Base-by-base conservation (phyloP, 2,113 vertebrate genomes). In the Mobula birostris region DNA sequence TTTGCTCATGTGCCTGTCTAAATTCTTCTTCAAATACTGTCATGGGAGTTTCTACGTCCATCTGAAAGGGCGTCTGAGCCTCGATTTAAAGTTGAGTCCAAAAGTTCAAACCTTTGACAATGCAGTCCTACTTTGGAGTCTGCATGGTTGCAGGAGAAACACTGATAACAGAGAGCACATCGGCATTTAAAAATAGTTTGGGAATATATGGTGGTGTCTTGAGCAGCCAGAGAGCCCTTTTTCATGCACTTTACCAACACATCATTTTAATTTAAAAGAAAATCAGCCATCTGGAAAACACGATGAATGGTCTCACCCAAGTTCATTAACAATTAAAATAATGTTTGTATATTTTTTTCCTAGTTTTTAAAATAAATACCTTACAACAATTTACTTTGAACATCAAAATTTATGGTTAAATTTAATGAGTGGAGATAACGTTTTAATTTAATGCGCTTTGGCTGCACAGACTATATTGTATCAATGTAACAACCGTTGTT, bases 381-480 rank as follows among this genome's bases (percentile, higher is more conserved):
- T 90, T 66, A 32, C 7, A 66, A 32, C 61, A 32, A 66, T 90
- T 90, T 66, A 66, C 85, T 90, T 90, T 90, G 85, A 90, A 90
- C 85, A 68, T n/a, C 58, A 66, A 19, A 12, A n/a, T 63, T 63
- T 63, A 63, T 63, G 58, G 29, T n/a, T 61, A 63, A 63, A n/a
- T 14, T 32, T 90, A 68, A 90, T 66, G 83, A 87, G 58, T 68
- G 85, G 14, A 90, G 85, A 90, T 90, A 90, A 90, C 32, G 29
- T n/a, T 90, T 90, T 66, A 14, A 90, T 90, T 90, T 66, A 32
- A 66, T 14, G 14, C 66, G 85, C 61, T 90, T 66, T 68, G n/a
- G 29, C n/a, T 66, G 7, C 6, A 0, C 27, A 32, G 5, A 66
- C 5, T 90, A 17, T 66, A 17, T 58, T 15, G 15, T 63, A 88